phyloP scores from a whole-genome alignment of 2,797 vertebrate species.

The Acanthornis magna region DNA sequence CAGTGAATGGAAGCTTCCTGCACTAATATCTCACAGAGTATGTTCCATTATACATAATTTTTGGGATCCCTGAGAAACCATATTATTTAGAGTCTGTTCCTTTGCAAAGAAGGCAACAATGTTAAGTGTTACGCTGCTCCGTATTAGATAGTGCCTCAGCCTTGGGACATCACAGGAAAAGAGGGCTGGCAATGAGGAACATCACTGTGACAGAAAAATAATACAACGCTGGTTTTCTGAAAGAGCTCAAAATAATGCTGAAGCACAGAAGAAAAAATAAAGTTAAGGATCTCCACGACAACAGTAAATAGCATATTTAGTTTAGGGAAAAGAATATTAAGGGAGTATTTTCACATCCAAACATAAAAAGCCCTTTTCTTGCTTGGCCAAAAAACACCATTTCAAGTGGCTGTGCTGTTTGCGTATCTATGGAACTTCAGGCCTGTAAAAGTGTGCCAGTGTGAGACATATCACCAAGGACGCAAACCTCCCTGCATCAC shows the following conservation, averaged over 20 bases:
- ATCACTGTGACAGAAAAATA: not conserved
- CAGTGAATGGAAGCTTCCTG: not conserved
- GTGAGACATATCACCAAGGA: not conserved
- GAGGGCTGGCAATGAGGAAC: not conserved
- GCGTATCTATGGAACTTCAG: not conserved
- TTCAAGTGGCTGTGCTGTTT: not conserved
- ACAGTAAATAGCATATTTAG: not conserved
- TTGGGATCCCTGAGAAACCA: constrained; percentile 11
- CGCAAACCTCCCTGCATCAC: not conserved
- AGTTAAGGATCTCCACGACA: not conserved
- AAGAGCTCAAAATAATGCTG: constrained; percentile 47
- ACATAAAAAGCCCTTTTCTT: not conserved
- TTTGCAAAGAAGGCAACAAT: not conserved
- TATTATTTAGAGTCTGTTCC: not conserved
- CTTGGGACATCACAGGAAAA: not conserved
- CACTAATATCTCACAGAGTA: not conserved
- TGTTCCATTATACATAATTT: not conserved
- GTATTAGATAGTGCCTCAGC: not conserved
- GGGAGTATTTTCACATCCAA: not conserved
- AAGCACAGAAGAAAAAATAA: not conserved
- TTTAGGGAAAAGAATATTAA: not conserved
- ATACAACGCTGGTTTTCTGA: not conserved
- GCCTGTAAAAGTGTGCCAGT: not conserved
- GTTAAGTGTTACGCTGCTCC: not conserved
- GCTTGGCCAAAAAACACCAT: not conserved